Evolutionary conservation across 2,888 invertebrate species (phyloP).

Genomic region (Pyrgus malvae): DNA sequence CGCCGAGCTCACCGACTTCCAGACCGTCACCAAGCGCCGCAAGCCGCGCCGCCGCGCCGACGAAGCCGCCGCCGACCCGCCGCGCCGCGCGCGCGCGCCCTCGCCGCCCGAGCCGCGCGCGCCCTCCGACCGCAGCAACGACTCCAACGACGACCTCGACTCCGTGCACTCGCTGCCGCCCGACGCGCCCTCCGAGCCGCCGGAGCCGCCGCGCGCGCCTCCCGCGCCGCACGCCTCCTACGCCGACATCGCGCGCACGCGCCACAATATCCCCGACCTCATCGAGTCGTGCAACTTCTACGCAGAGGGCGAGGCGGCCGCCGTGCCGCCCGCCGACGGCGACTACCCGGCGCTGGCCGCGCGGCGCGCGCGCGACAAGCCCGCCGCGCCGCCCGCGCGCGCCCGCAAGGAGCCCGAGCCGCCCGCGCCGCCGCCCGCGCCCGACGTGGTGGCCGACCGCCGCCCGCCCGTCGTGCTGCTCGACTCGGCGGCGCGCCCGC

Average conservation of each 20-base stretch:
- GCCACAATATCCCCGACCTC: slow-evolving; percentile 76
- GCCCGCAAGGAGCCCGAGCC: slow-evolving; percentile 44
- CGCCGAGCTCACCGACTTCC: slow-evolving; percentile 86
- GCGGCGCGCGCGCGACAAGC: slow-evolving; percentile 43
- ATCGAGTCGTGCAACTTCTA: slow-evolving; percentile 79
- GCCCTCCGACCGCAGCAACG: slow-evolving; percentile 90
- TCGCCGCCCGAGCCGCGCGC: slow-evolving; percentile 34
- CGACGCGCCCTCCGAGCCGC: too few species aligned
- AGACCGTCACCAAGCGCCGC: slow-evolving; percentile 91
- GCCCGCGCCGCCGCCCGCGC: slow-evolving; percentile 71
- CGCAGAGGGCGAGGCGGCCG: slow-evolving; percentile 51
- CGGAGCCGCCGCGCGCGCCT: slow-evolving; percentile 86
- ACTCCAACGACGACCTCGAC: slow-evolving; percentile 91
- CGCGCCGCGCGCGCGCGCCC: slow-evolving; percentile 75
- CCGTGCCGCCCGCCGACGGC: slow-evolving; percentile 34
- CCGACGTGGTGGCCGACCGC: slow-evolving; percentile 69
- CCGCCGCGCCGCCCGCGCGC: slow-evolving; percentile 36
- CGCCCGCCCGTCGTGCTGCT: slow-evolving; percentile 83
- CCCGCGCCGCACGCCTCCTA: slow-evolving; percentile 84
- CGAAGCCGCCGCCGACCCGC: slow-evolving; percentile 48
- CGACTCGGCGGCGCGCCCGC: slow-evolving; percentile 79
- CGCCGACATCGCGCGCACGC: slow-evolving; percentile 89
- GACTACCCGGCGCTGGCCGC: slow-evolving; percentile 46
- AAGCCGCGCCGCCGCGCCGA: slow-evolving; percentile 87
- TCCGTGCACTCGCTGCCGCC: slow-evolving; percentile 92